phyloP scores from a whole-genome alignment of 2,888 invertebrate genomes.

The Torymus tubicola region DNA sequence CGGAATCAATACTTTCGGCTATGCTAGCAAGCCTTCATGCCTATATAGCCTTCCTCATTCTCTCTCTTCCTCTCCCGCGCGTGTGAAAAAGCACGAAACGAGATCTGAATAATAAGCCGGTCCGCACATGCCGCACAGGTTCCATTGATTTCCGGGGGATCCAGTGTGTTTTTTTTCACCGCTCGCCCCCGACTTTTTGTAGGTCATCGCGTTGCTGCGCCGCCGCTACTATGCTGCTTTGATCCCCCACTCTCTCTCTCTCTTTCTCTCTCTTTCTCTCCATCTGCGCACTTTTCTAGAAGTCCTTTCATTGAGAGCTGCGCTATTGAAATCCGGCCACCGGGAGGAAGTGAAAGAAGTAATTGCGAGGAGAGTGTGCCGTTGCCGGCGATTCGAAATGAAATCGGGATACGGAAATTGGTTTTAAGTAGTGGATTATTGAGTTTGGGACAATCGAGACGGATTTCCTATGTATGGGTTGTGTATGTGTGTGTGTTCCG shows the following conservation, averaged over 20 bases:
- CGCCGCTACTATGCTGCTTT: conserved; percentile 27
- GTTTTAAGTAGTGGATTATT: background rate
- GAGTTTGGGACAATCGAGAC: background rate
- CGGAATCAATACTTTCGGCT: conserved; percentile 53
- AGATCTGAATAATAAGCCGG: conserved; percentile 47
- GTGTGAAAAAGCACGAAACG: conserved; percentile 27
- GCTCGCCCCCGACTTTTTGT: conserved; percentile 26
- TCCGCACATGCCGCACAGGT: conserved; percentile 24
- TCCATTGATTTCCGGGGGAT: conserved; percentile 36
- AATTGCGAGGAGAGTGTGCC: too few species aligned
- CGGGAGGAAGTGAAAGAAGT: too few species aligned
- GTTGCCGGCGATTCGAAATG: too few species aligned
- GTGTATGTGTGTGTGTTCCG: background rate
- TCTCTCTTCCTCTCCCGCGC: background rate
- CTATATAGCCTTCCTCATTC: background rate
- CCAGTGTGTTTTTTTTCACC: background rate
- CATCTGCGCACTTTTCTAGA: too few species aligned
- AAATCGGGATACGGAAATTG: background rate
- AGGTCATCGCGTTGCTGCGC: conserved; percentile 8
- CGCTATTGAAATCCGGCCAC: too few species aligned
- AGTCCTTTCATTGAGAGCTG: too few species aligned
- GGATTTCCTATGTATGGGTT: too few species aligned
- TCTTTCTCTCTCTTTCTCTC: too few species aligned
- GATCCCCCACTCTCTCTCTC: background rate
- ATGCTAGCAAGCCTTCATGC: conserved; percentile 8